Conservation (phyloP, 2,113 vertebrate genomes). For the Carassius auratus region DNA sequence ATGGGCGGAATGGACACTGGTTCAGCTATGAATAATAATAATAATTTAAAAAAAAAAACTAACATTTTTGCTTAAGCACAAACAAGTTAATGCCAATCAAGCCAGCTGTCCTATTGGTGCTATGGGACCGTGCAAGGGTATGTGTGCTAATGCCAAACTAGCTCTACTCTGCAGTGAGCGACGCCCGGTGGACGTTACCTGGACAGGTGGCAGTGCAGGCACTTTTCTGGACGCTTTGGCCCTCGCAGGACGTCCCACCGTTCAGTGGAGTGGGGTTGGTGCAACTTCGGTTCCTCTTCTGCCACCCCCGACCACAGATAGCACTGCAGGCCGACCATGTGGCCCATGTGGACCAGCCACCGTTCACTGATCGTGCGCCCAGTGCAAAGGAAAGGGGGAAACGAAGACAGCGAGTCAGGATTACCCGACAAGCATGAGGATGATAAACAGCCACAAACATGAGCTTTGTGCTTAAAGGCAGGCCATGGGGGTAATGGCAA, state of each 20-base stretch:
- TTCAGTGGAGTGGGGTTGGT: slow-evolving; percentile 99
- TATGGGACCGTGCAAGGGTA: slow-evolving; percentile 16
- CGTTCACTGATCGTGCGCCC: slow-evolving; percentile 83
- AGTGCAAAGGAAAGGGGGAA: slow-evolving; percentile 59
- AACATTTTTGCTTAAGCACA: slow-evolving; percentile 46
- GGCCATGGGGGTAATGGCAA: slow-evolving; percentile 26
- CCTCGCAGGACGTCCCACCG: slow-evolving; percentile 96
- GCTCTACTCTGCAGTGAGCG: slow-evolving; percentile 23
- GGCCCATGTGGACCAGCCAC: slow-evolving; percentile 98
- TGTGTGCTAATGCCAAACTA: slow-evolving; percentile 4
- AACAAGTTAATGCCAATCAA: slow-evolving; percentile 22
- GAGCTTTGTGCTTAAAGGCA: slow-evolving; percentile 22
- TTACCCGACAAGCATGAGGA: slow-evolving; percentile 77
- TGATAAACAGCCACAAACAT: slow-evolving; percentile 52
- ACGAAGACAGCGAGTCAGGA: slow-evolving; percentile 80
- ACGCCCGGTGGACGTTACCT: slow-evolving; percentile 72
- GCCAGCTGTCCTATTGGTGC: slow-evolving; percentile 45
- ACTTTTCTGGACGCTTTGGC: slow-evolving; percentile 98
- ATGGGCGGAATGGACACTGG: neutral
- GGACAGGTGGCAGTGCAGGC: slow-evolving; percentile 98
- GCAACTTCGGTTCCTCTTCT: slow-evolving; percentile 98
- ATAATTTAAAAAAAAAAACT: neutral
- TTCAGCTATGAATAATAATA: slow-evolving; percentile 43
- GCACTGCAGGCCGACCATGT: slow-evolving; percentile 98
- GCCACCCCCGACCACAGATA: slow-evolving; percentile 96